A percentile compares a stretch with the other conserved stretches of the same genome.
Conservation (phyloP, 2,797 vertebrate genomes). For the Gambelia wislizenii region DNA sequence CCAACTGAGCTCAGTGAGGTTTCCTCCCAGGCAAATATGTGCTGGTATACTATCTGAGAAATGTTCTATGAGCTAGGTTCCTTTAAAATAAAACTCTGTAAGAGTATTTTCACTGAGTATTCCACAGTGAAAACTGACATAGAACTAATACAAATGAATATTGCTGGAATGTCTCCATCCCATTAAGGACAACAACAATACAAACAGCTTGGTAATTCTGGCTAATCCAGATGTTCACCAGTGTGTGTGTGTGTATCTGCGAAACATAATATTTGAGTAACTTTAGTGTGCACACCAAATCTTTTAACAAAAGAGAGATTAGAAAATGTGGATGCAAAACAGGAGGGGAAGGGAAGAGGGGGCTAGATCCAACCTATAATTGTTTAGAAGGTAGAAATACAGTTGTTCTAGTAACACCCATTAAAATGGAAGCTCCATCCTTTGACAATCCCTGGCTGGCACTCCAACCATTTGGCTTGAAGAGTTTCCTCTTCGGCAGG, state of each 20-base stretch:
- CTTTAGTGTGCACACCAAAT: neutral
- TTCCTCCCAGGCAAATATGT: neutral
- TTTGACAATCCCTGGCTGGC: neutral
- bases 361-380: neutral
- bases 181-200: neutral
- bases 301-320: neutral
- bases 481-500: neutral
- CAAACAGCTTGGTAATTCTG: neutral
- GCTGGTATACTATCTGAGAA: neutral
- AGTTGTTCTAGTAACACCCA: neutral
- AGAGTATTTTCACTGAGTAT: too few relatives aligned
- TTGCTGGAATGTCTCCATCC: neutral
- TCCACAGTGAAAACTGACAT: neutral
- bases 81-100: too few relatives aligned
- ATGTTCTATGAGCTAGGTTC: neutral
- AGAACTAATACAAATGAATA: neutral
- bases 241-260: neutral
- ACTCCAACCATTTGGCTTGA: constrained; percentile 14
- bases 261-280: neutral
- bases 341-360: neutral
- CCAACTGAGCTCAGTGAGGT: neutral
- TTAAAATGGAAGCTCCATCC: neutral
- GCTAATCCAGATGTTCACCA: neutral
- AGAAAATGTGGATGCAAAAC: neutral
- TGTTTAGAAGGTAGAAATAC: neutral